Conservation (phyloP, 2,797 vertebrate genomes). For the Enteromius fasciolatus region DNA sequence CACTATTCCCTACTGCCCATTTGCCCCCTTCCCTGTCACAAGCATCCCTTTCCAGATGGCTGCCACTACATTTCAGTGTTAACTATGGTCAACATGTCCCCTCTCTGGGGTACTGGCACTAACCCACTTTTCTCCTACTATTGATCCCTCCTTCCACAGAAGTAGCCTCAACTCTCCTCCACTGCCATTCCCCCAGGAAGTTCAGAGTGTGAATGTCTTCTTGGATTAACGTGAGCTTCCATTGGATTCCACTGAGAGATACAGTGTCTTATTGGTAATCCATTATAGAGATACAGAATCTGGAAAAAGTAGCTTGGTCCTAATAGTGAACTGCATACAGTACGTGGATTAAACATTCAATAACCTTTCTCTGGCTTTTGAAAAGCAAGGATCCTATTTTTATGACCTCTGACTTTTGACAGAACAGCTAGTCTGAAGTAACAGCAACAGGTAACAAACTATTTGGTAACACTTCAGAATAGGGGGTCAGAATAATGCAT, state of each 20-base stretch:
- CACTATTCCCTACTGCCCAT: slow-evolving; percentile 9
- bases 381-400: slow-evolving; percentile 3
- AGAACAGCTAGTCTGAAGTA: neutral
- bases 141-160: slow-evolving; percentile 66
- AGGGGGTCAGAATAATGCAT: too few species aligned
- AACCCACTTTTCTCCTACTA: slow-evolving; percentile 61
- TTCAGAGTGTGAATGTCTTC: slow-evolving; percentile 17
- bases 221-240: slow-evolving; percentile 2
- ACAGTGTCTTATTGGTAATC: slow-evolving; percentile 5
- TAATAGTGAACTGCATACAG: neutral
- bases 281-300: slow-evolving; percentile 5
- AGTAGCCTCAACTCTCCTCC: slow-evolving; percentile 37
- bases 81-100: slow-evolving; percentile 76
- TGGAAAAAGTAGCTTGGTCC: neutral
- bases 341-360: slow-evolving; percentile 14
- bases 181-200: slow-evolving; percentile 17
- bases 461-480: too few species aligned
- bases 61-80: slow-evolving; percentile 72
- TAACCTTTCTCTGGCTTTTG: neutral
- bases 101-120: slow-evolving; percentile 71
- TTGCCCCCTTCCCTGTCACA: slow-evolving; percentile 30
- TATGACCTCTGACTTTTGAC: neutral
- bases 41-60: slow-evolving; percentile 73
- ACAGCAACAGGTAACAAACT: too few species aligned
- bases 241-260: slow-evolving; percentile 30